A percentile compares a stretch with the other conserved stretches of the same genome.
Evolutionary conservation across 2,888 invertebrate species (phyloP).

Genomic region (Netelia fuscicornis): DNA sequence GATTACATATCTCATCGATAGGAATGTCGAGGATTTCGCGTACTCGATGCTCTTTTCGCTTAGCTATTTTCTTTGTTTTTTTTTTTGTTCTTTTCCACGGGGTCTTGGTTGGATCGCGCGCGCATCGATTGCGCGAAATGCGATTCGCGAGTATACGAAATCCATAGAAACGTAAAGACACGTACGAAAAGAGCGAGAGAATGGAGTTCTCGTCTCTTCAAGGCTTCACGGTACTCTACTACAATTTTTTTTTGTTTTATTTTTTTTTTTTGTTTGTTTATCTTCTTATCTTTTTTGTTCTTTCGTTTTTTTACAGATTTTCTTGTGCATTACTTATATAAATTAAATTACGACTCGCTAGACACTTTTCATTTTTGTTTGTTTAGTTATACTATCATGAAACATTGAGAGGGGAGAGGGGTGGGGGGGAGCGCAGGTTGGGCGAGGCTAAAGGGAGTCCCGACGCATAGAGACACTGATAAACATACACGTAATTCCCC

Average conservation of each 20-base stretch:
- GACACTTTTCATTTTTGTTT: constrained; percentile 69
- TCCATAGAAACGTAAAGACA: constrained; percentile 66
- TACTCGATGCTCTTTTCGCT: constrained; percentile 48
- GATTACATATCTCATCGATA: constrained; percentile 73
- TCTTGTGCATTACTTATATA: constrained; percentile 78
- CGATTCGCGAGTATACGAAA: constrained; percentile 61
- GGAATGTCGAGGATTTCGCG: constrained; percentile 80
- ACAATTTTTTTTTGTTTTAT: constrained; percentile 60
- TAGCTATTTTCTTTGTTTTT: constrained; percentile 64
- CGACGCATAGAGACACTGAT: constrained; percentile 67
- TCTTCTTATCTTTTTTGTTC: constrained; percentile 59
- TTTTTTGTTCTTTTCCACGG: constrained; percentile 34
- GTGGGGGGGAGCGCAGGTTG: constrained; percentile 66
- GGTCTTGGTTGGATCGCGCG: constrained; percentile 3
- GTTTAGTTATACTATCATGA: constrained; percentile 75
- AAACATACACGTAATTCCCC: constrained; percentile 57
- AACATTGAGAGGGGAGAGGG: constrained; percentile 72
- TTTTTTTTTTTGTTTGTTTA: constrained; percentile 22
- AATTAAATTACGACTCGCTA: constrained; percentile 82
- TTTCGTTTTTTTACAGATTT: constrained; percentile 72
- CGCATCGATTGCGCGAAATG: constrained; percentile 26
- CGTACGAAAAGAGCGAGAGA: constrained; percentile 69
- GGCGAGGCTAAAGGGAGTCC: constrained; percentile 39
- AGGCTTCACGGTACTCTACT: constrained; percentile 75
- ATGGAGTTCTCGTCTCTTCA: constrained; percentile 71